Base-by-base conservation (phyloP, 2,113 vertebrate genomes). In the Cepphus grylle region DNA sequence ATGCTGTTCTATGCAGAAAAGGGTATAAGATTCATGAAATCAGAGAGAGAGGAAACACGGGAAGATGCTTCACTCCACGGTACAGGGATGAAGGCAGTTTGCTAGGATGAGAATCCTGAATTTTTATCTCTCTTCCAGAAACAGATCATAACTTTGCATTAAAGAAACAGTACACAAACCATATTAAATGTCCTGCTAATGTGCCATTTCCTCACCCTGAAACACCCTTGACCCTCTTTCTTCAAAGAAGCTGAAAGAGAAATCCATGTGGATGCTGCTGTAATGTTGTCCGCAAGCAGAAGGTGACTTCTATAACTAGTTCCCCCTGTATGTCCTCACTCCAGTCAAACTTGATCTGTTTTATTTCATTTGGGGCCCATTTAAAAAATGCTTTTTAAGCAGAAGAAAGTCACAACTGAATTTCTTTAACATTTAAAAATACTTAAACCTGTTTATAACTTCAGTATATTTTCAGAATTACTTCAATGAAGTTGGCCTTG, bases 181-280 rank as follows among this genome's bases (percentile, higher is more conserved):
- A n/a, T 13, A 45, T 6, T 30, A 27, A 69, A 45, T n/a, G 9
- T 30, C 29, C 20, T 69, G 22, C 1, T 29, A 63, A 8, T 0
- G 0, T 38, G 8, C 2, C 0, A 0, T 18, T 69, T 55, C 15
- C 38, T 32, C 18, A 36, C 14, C 18, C 9, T 11, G 9, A 65
- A 63, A 77, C 58, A 18, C 3, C 8, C 7, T 38, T 72, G 13
- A 45, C 34, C 2, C 7, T 49, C 18, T 65, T 45, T 50, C 45
- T 77, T 58, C 34, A 59, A 65, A 58, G 42, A 43, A 62, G 8
- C 20, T 53, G 65, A 71, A 47, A 47, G 26, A 52, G 7, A 58
- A 81, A 59, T n/a, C 22, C 36, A 13, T 12, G 8, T 0, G 2
- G 40, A 43, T 62, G 23, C 8, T 66, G 6, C 11, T 56, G 29